Evolutionary conservation across 2,113 vertebrate species (phyloP).

Genomic region (Diadophis punctatus): DNA sequence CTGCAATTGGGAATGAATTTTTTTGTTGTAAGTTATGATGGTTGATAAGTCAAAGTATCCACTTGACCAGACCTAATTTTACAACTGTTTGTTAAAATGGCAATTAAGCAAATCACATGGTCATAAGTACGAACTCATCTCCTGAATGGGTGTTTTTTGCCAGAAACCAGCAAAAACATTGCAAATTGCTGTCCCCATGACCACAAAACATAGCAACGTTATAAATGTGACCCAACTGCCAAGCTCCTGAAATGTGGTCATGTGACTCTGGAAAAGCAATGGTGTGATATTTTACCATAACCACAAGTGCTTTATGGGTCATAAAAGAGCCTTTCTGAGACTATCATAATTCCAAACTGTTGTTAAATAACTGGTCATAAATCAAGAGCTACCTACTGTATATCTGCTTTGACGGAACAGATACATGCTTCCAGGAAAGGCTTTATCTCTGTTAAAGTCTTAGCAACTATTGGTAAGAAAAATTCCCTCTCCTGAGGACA

Average conservation of each 20-base stretch:
- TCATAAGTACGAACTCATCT: neutral
- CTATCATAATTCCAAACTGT: neutral
- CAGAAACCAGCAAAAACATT: no score
- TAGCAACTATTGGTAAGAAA: neutral
- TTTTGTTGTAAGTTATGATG: neutral
- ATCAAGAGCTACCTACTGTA: neutral
- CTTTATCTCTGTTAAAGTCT: neutral
- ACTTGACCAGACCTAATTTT: neutral
- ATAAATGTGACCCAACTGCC: no score
- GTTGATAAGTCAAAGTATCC: neutral
- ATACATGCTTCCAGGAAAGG: neutral
- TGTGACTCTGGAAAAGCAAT: neutral
- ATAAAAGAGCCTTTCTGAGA: neutral
- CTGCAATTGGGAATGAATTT: neutral
- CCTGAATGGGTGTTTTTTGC: neutral
- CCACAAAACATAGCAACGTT: no score
- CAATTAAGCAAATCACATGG: neutral
- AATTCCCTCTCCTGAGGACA: neutral
- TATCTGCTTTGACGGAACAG: neutral
- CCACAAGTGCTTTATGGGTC: neutral
- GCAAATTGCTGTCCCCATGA: no score
- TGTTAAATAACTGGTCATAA: neutral
- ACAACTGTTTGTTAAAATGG: neutral
- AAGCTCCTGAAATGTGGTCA: neutral
- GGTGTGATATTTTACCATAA: neutral